Base-by-base conservation (phyloP, 2,797 vertebrate species). In the Acanthopagrus latus region DNA sequence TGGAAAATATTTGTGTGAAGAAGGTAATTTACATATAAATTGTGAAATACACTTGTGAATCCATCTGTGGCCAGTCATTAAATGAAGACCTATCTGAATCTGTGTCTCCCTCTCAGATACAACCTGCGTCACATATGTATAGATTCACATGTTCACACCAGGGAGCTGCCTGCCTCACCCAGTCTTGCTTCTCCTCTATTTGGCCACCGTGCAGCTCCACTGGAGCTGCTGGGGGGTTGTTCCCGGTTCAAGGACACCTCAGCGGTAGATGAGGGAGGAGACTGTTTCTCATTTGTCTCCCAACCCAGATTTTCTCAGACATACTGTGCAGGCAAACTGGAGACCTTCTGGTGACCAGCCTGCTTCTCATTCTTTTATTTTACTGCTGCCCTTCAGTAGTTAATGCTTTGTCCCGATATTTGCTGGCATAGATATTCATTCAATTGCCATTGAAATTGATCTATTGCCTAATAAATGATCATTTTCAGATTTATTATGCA, bases 241-340 rank as follows among this genome's bases (percentile, higher is more conserved):
- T 83, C 66, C 81, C 59, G 83, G 86, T 91, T 91, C 90, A 93
- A 92, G 93, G 90, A 89, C 90, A 82, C 75, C 77, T 87, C 76
- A 48, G 66, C 67, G 21, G 74, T 80, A 56, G 78, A 84, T 46
- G 76, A 79, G 74, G 60, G 59, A 86, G 71, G 74, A n/a, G 73
- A 57, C 47, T 43, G 47, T 71, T 86, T 85, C 77, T 87, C 77
- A 81, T 86, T 88, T 80, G 44, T 74, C 74, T 76, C 59, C 59
- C 29, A 81, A 55, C 16, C 64, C 60, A 81, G 71, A 88, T 77
- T 72, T 77, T 82, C 75, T 52, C 69, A 80, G 74, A 67, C 64
- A 58, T 55, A 43, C 65, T 80, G 51, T 48, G 68, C 56, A 72
- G 79, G 85, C 38, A 48, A 77, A 78, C 72, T 6, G 18, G 50